Base-by-base conservation (phyloP, 2,113 vertebrate species). In the Gobius niger region DNA sequence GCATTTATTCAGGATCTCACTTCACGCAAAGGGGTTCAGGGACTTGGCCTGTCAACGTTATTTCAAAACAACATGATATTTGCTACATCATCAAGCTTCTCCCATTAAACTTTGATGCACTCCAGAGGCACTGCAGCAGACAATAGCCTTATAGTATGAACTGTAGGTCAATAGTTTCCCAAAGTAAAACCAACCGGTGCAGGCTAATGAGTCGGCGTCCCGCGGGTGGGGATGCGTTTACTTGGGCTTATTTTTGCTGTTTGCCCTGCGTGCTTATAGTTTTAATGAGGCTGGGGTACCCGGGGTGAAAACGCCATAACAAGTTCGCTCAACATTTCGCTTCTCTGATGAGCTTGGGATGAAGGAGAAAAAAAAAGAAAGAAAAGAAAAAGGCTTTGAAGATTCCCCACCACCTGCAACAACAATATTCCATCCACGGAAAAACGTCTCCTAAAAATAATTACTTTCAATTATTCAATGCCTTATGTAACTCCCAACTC, bases 401-500 rank as follows among this genome's bases (percentile, higher is more conserved):
- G 11, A 41, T 63, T 50, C 34, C 68, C 47, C 46, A 40, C 13
- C 3, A 42, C 15, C 3, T 70, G 59, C 77, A 67, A 70, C 15
- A n/a, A 40, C 19, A 40, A 34, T 63, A 63, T 72, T 64, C 51
- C 44, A 18, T 68, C 63, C 19, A 64, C 5, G 16, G 44, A 53
- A 72, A 49, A 44, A 72, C 0, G 18, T 47, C 61, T 77, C 42
- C 62, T 57, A 61, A 80, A 80, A 77, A 78, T 41, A 80, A 78
- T 68, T 49, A 57, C 61, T 47, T 68, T 87, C 60, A 68, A 76
- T 87, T 69, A 85, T 83, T 78, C 15, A 83, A 44, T 5, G 63
- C 34, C 56, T 74, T 80, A 60, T 54, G 16, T 72, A 70, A 76
- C 46, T 73, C 18, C 24, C 44, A 53, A 63, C 15, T 24, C 47